These are phyloP conservation scores for Alfaro cultratus DNA, from an alignment of 2,797 vertebrate species.

Conservation along the genomic window DNA sequence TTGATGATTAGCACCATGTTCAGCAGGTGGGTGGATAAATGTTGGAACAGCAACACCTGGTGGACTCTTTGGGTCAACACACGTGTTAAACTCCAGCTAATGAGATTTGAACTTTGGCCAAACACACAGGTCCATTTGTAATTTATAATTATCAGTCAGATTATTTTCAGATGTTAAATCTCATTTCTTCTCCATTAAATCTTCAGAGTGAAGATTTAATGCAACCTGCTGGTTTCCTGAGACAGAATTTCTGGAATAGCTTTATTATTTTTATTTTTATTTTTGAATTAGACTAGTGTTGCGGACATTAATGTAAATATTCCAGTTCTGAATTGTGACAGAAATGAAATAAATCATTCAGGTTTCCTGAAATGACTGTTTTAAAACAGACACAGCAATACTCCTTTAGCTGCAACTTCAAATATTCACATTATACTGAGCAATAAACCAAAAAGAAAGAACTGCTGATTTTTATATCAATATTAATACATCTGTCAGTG, in stretches of 20 bases:
- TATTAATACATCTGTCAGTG: conserved; percentile 55
- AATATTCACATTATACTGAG: background rate
- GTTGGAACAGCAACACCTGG: conserved; percentile 40
- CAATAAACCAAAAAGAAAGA: conserved; percentile 1
- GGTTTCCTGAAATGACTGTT: background rate
- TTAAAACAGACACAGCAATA: background rate
- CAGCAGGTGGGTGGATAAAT: background rate
- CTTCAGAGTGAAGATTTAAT: background rate
- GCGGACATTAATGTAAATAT: background rate
- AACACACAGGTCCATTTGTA: background rate
- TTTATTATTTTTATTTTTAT: background rate
- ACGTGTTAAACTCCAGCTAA: background rate
- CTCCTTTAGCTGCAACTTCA: background rate
- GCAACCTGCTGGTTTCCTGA: background rate
- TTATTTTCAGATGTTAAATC: background rate
- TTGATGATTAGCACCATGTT: background rate
- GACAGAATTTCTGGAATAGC: background rate
- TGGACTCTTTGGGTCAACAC: conserved; percentile 38
- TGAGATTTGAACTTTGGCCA: background rate
- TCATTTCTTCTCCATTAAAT: background rate
- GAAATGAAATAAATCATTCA: background rate
- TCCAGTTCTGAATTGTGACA: background rate
- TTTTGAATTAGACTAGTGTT: background rate
- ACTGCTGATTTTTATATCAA: background rate
- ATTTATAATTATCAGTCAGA: background rate